Evolutionary conservation across 2,113 vertebrate species (phyloP).

Genomic region (Arvicanthis niloticus): DNA sequence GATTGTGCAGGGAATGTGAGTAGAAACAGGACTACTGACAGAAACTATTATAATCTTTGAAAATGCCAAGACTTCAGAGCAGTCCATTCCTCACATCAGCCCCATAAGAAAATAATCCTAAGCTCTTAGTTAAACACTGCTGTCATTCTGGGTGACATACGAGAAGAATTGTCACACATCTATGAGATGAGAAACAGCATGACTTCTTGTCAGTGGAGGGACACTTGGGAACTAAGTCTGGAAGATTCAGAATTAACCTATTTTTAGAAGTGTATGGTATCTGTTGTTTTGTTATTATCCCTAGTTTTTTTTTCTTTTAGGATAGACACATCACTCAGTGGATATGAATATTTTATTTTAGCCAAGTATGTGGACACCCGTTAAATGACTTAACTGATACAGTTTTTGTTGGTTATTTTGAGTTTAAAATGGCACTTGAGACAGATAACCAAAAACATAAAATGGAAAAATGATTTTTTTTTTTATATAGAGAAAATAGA

Average conservation of each 20-base stretch:
- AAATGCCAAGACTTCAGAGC: constrained; percentile 60
- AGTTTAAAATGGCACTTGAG: constrained; percentile 62
- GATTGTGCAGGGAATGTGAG: constrained; percentile 44
- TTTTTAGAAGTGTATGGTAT: constrained; percentile 68
- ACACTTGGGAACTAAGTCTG: constrained; percentile 67
- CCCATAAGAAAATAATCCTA: constrained; percentile 27
- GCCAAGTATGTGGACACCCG: not conserved
- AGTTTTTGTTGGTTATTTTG: constrained; percentile 57
- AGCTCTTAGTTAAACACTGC: constrained; percentile 59
- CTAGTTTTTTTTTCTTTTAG: constrained; percentile 35
- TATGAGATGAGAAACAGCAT: constrained; percentile 53
- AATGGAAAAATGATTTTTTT: constrained; percentile 67
- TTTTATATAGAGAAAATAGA: constrained; percentile 54
- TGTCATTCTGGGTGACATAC: constrained; percentile 59
- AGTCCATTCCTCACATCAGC: constrained; percentile 31
- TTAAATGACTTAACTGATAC: constrained; percentile 48
- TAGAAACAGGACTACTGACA: constrained; percentile 66
- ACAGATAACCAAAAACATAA: constrained; percentile 62
- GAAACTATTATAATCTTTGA: constrained; percentile 67
- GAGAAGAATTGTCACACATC: constrained; percentile 58
- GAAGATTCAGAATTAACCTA: constrained; percentile 69
- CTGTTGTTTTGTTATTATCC: constrained; percentile 70
- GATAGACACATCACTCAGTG: constrained; percentile 13
- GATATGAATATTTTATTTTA: constrained; percentile 48
- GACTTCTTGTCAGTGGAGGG: constrained; percentile 74